Evolutionary conservation across 2,113 vertebrate species (phyloP).

Genomic region (Pteropus alecto): DNA sequence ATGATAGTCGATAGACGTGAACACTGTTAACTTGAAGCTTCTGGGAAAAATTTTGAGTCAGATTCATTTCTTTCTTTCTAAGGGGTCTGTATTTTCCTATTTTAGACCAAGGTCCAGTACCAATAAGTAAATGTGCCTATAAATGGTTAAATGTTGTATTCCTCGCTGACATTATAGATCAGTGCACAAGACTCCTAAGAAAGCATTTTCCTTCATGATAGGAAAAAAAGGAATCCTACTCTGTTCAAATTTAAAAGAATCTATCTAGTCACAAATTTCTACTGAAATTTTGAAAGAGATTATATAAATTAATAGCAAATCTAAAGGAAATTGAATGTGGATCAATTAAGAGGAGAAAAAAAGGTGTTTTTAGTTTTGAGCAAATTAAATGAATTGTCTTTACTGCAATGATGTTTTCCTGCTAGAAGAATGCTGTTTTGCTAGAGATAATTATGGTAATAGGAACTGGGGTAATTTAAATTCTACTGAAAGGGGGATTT

Average conservation of each 20-base stretch:
- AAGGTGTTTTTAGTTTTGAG: background rate
- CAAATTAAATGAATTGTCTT: constrained; percentile 12
- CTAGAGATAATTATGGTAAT: background rate
- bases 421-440: constrained; percentile 29
- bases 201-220: background rate
- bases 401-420: background rate
- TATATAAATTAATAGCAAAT: background rate
- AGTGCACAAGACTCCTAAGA: background rate
- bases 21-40: background rate
- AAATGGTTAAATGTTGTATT: background rate
- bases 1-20: background rate
- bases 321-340: background rate
- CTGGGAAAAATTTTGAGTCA: background rate
- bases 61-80: background rate
- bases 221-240: background rate
- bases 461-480: constrained; percentile 48
- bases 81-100: background rate
- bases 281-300: background rate
- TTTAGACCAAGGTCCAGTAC: background rate
- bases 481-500: background rate
- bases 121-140: background rate
- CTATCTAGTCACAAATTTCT: background rate
- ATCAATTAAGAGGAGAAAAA: background rate
- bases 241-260: background rate
- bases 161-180: background rate